Evolutionary conservation across 2,113 vertebrate genomes (phyloP).

Genomic region (Stomatorhinus ivindoensis): DNA sequence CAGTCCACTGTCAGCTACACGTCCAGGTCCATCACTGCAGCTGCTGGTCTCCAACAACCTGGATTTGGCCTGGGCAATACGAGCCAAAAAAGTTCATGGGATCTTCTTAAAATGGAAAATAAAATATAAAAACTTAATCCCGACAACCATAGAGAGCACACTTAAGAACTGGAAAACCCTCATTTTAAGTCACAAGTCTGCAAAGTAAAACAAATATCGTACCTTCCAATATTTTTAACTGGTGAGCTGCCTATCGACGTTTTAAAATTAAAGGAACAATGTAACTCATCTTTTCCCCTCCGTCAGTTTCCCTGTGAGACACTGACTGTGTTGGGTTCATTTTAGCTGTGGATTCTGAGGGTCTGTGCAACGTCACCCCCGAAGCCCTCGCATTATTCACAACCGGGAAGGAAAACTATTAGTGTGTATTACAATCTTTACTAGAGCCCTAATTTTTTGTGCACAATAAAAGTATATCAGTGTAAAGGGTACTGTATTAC

Average conservation of each 20-base stretch:
- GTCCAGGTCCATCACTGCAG: background rate
- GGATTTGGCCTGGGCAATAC: background rate
- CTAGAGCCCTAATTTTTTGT: background rate
- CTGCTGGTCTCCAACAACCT: background rate
- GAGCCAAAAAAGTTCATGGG: background rate
- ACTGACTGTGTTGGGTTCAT: no score
- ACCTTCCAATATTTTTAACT: background rate
- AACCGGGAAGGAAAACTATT: background rate
- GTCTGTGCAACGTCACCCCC: no score
- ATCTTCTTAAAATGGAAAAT: background rate
- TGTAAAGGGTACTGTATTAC: background rate
- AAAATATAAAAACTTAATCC: background rate
- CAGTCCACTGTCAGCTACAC: no score
- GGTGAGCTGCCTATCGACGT: background rate
- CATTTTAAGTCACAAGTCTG: background rate
- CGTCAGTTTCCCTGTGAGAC: no score
- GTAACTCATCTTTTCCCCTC: no score
- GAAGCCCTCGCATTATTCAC: background rate
- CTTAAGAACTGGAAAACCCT: background rate
- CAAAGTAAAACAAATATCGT: background rate
- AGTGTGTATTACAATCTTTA: background rate
- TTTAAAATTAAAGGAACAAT: no score
- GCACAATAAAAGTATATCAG: background rate
- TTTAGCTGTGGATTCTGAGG: no score
- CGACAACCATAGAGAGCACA: background rate